phyloP scores from a whole-genome alignment of 2,797 vertebrate species.

The Adelosebastes latens region DNA sequence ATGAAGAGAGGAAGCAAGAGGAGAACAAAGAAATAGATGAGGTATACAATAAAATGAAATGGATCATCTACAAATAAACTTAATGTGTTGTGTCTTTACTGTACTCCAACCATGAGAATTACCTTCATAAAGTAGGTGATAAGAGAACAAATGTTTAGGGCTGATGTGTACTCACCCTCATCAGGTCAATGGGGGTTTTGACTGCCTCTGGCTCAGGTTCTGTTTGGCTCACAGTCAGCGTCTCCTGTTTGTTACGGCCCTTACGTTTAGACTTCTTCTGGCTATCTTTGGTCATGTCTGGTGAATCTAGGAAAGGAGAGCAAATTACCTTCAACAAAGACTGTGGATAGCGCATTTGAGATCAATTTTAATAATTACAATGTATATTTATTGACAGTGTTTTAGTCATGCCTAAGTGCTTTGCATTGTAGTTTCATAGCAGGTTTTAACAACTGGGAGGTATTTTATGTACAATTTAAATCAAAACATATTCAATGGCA shows the following conservation, averaged over 20 bases:
- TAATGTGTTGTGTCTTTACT: not conserved
- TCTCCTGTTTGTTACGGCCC: conserved; percentile 93
- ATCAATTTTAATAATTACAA: not conserved
- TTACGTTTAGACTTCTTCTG: conserved; percentile 91
- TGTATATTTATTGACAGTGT: not conserved
- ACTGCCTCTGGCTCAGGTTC: conserved; percentile 83
- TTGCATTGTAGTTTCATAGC: not conserved
- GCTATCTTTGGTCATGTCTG: conserved; percentile 83
- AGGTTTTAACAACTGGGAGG: not conserved
- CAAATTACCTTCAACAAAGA: not conserved
- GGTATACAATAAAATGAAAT: not conserved
- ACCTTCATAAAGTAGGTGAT: not conserved
- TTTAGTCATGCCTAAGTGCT: not conserved
- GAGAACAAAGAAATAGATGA: not conserved
- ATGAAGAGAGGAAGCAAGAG: not conserved
- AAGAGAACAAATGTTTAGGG: not conserved
- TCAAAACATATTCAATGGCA: not conserved
- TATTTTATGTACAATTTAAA: not conserved
- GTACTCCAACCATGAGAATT: not conserved
- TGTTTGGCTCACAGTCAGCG: conserved; percentile 62
- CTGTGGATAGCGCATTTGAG: not conserved
- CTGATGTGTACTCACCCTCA: conserved; percentile 83
- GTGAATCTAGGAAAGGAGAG: conserved; percentile 66
- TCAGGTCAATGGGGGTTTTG: conserved; percentile 95
- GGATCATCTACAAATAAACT: not conserved